Base-by-base conservation (phyloP, 2,797 vertebrate species). In the Anas flavirostris region DNA sequence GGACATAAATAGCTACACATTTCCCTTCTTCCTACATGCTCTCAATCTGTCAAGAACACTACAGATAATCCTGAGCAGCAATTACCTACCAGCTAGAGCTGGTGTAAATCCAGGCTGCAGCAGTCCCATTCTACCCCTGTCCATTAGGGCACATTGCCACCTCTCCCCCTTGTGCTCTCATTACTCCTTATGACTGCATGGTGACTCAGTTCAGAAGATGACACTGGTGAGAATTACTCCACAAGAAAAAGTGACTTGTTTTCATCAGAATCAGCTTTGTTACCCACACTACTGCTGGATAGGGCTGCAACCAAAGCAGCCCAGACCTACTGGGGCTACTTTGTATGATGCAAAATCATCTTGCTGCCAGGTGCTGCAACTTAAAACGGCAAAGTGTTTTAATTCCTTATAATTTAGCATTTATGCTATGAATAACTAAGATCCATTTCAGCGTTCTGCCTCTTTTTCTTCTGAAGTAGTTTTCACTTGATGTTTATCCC, bases 161-260 rank as follows among this genome's bases (percentile, higher is more conserved):
- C 33, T 46, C 64, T 89, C 64, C 62, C 43, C 29, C 39, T 50
- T 0, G 0, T 52, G 19, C 41, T 37, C 15, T 35, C 19, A 4
- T n/a, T 37, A 35, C 0, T 0, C 7, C 15, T 59, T 23, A 33
- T 12, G 7, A 39, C 14, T 1, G 0, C 31, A 74, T 39, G 78
- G 66, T 16, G 21, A 77, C 9, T 12, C 18, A 18, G 43, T 17
- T 31, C 18, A 52, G 44, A 60, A 21, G 7, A 72, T 31, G 29
- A 68, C 63, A n/a, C 50, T 70, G 25, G 48, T 56, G 29, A 70
- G 16, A 77, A 64, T 67, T 39, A 74, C 35, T 41, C 59, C 33
- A 37, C 46, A 26, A 52, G 29, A 58, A 59, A 74, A 8, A 64
- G n/a, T 12, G 15, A 56, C 43, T 84, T 52, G 12, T 52, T 84